Base-by-base conservation (phyloP, 2,888 invertebrate species). In the Drosophila nr. perissopoda region DNA sequence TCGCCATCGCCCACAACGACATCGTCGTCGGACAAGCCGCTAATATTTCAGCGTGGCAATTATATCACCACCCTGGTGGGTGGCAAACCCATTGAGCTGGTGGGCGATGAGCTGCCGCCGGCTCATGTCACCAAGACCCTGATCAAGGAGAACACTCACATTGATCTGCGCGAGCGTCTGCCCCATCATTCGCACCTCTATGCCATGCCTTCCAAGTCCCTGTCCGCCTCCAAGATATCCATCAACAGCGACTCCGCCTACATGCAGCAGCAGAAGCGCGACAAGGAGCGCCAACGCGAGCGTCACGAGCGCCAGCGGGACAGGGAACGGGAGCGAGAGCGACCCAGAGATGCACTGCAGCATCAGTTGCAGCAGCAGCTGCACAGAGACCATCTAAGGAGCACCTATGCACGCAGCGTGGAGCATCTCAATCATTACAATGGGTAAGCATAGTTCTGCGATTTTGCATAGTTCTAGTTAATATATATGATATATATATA, bases 1-100 rank as follows among this genome's bases (percentile, higher is more conserved):
- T 93, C 93, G 16, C 95, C 95, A 70, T 92, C 93, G 13, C 40
- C 57, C 10, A 31, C 42, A 18, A 94, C 94, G 16, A 57, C 57
- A n/a, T 94, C 94, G 53, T 93, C 94, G 57, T 86, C 92, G 0
- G 94, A 94, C 71, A 94, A 95, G 89, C 94, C 94, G 62, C 93
- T 95, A 89, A 95, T 97, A 54, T 97, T 96, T 91, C 97, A 97
- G 92, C 96, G 97, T 85, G 97, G 97, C 0, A 96, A 96, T 36
- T 97, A 96, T 89, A 96, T 97, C 33, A 96, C 96, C 2, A 95
- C 96, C 0, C 93, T 97, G 27, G 95, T 96, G 0, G 95, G 92
- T 13, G 93, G 93, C 42, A 93, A 93, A n/a, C 92, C 93, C 40
- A 92, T 93, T 7, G 93, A 93, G 61, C 68, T 93, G 46, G 70